Evolutionary conservation across 2,113 vertebrate species (phyloP).

Genomic region (Terrapene triunguis): DNA sequence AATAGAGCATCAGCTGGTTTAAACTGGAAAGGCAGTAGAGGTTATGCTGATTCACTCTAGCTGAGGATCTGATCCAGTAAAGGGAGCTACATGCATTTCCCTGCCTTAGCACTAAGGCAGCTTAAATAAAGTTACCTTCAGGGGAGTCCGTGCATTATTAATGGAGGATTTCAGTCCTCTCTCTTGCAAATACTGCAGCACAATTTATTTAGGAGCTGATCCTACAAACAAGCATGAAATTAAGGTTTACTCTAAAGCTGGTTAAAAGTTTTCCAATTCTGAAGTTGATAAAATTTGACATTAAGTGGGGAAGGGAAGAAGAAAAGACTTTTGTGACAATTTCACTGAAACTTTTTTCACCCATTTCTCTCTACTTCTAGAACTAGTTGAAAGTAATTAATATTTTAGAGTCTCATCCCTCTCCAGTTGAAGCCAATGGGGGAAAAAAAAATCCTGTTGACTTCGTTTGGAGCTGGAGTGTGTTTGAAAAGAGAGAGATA

Average conservation of each 20-base stretch:
- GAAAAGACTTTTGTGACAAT: background rate
- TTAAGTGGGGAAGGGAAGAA: background rate
- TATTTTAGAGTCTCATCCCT: background rate
- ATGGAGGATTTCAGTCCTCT: background rate
- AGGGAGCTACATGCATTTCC: background rate
- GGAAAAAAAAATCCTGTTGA: background rate
- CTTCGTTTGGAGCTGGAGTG: background rate
- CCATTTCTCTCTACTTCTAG: fast-evolving
- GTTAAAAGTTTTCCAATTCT: background rate
- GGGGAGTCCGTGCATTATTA: background rate
- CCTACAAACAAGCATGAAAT: background rate
- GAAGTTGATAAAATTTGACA: background rate
- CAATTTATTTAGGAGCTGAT: background rate
- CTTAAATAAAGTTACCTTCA: background rate
- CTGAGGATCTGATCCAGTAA: background rate
- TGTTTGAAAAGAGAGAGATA: background rate
- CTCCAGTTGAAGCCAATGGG: background rate
- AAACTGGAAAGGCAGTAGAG: background rate
- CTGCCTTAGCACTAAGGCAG: background rate
- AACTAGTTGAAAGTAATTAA: background rate
- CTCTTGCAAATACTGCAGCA: fast-evolving
- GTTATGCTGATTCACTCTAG: background rate
- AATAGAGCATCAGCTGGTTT: background rate
- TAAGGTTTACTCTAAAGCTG: background rate
- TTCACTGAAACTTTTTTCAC: background rate